These are phyloP conservation scores for Pandemis cinnamomeana DNA, from an alignment of 2,888 invertebrate genomes.

Conservation along the genomic window DNA sequence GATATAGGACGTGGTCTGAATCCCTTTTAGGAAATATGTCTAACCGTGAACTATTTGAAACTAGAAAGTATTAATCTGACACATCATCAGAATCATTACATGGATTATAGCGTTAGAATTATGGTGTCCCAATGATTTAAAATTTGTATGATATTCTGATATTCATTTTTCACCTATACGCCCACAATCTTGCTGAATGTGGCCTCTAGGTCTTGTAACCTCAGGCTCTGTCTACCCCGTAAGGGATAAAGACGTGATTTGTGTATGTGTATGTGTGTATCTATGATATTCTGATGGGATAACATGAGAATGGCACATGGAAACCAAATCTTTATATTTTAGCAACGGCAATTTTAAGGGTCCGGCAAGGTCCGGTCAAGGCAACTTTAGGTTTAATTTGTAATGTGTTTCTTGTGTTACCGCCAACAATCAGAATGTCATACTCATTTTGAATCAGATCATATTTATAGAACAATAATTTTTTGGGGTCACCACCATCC, in stretches of 20 bases:
- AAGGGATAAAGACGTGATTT: too few relatives aligned
- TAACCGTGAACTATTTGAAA: too few relatives aligned
- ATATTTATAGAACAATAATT: constrained; percentile 42
- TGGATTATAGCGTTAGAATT: neutral
- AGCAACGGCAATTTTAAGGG: constrained; percentile 18
- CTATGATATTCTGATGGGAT: neutral
- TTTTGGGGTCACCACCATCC: constrained; percentile 42
- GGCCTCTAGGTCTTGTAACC: too few relatives aligned
- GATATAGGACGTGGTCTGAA: too few relatives aligned
- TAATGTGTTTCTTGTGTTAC: constrained; percentile 26
- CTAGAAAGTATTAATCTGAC: neutral
- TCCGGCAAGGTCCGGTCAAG: constrained; percentile 35
- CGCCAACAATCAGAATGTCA: constrained; percentile 30
- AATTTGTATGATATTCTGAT: too few relatives aligned
- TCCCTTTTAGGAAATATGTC: too few relatives aligned
- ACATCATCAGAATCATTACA: neutral
- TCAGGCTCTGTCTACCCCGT: too few relatives aligned
- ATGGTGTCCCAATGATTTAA: neutral
- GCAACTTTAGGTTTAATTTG: constrained; percentile 37
- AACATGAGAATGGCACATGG: too few relatives aligned
- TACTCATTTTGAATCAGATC: constrained; percentile 38
- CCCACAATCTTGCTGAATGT: too few relatives aligned
- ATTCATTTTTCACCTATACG: too few relatives aligned
- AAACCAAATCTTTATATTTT: too few relatives aligned
- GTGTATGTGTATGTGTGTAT: too few relatives aligned